Evolutionary conservation across 2,888 invertebrate species (phyloP), one percentile per base, ranked within the genome.

Genomic region (Hybos culiciformis): DNA sequence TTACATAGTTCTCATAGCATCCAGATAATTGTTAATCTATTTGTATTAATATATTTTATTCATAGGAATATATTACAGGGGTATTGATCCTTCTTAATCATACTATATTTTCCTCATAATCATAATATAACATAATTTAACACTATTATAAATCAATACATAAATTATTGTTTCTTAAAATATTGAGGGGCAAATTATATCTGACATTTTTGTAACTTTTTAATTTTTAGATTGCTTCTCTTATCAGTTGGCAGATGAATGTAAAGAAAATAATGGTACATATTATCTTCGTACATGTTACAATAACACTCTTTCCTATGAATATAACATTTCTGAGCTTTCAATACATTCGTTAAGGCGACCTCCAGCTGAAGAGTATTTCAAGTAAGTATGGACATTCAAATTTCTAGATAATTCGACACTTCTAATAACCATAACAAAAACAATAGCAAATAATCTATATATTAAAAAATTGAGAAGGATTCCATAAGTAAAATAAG

Each of bases 311-410:
- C 72, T 72, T 52, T 66, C 75, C 17, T 56, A 64, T 17, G 63
- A 68, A 17, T 63, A 74, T 53, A 75, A 78, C 50, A 72, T 78
- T 42, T 66, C 69, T 2, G 67, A 67, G 24, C 51, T 75, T 50
- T 75, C 77, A 5, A 67, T 74, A 23, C 67, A 66, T 40, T 74
- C 73, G 5, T 57, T 77, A 9, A 70, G 74, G 42, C 70, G 72
- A 46, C 78, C 80, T 33, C 80, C 81, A 3, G 80, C 80, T 32
- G 80, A 81, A 59, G 80, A 81, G 62, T 81, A 80, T 58, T 80
- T 81, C 57, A 78, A 74, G 80, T 80, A 59, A 70, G 71, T 54
- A 17, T n/a, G 39, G 9, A 23, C 7, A n/a, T 24, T 15, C 3
- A 14, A n/a, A n/a, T 14, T 12, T 19, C 17, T 14, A 2, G 19